Conservation (phyloP, 2,113 vertebrate species). For the Puffinus mauretanicus region DNA sequence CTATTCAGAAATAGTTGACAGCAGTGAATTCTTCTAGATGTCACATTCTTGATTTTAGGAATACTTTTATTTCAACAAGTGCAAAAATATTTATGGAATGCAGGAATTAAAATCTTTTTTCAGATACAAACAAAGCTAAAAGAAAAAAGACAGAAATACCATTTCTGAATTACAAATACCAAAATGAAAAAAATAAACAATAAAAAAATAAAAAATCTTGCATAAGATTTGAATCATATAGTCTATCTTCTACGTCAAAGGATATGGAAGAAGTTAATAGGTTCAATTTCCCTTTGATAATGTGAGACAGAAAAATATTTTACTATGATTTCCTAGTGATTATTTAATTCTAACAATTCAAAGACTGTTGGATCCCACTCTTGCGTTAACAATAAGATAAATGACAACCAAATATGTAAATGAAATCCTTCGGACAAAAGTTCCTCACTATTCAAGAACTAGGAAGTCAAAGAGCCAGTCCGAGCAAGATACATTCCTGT, state of each 20-base stretch:
- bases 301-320: slow-evolving; percentile 7
- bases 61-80: not conserved
- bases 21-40: not conserved
- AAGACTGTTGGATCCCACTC: slow-evolving; percentile 16
- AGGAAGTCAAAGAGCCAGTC: not conserved
- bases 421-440: not conserved
- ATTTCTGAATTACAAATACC: not conserved
- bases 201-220: too few relatives aligned
- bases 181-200: not conserved
- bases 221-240: not conserved
- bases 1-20: not conserved
- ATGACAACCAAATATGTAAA: not conserved
- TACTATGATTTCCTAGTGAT: not conserved
- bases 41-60: not conserved
- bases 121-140: not conserved
- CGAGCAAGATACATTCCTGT: not conserved
- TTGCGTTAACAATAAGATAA: not conserved
- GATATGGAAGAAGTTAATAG: not conserved
- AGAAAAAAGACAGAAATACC: not conserved
- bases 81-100: not conserved
- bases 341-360: slow-evolving; percentile 24
- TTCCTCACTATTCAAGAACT: not conserved
- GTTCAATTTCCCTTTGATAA: not conserved
- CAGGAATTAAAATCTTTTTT: not conserved
- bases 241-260: not conserved